Conservation (phyloP, 1,140 invertebrate species). For the Heliconius hewitsoni region DNA sequence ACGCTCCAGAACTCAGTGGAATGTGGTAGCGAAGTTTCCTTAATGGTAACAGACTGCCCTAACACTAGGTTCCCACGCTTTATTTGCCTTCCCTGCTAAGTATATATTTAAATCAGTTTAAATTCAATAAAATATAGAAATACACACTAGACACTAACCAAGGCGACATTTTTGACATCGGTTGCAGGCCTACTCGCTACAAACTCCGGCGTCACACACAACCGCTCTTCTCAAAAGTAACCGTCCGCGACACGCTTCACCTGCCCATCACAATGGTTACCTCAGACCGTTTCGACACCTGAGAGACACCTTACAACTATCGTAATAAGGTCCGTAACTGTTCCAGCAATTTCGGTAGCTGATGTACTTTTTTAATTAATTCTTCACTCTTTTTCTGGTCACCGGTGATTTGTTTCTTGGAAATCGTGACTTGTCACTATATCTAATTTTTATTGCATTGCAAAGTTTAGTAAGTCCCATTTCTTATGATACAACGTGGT, state of each 20-base stretch:
- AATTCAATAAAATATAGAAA: background rate
- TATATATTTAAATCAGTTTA: too few species aligned
- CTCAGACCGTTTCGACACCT: conserved; percentile 20
- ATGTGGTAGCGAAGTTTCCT: too few species aligned
- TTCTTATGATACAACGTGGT: background rate
- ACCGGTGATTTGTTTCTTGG: conserved; percentile 58
- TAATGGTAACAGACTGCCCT: too few species aligned
- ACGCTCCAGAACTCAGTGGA: too few species aligned
- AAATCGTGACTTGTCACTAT: conserved; percentile 52
- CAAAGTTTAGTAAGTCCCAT: background rate
- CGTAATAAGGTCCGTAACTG: background rate
- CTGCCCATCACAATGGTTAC: conserved; percentile 37
- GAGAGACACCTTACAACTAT: background rate
- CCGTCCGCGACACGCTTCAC: conserved; percentile 45
- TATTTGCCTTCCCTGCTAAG: too few species aligned
- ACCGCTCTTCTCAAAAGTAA: conserved; percentile 37
- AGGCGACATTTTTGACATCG: background rate
- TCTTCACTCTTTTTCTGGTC: conserved; percentile 59
- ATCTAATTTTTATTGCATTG: conserved; percentile 31
- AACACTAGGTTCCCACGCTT: too few species aligned
- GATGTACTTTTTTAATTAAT: conserved; percentile 66
- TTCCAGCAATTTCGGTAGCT: conserved; percentile 35
- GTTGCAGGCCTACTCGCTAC: conserved; percentile 23
- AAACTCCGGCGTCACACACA: conserved; percentile 38
- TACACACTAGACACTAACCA: background rate